A percentile compares a stretch with the other conserved stretches of the same genome.
phyloP scores from a whole-genome alignment of 2,888 invertebrate species.

The Suillia variegata region DNA sequence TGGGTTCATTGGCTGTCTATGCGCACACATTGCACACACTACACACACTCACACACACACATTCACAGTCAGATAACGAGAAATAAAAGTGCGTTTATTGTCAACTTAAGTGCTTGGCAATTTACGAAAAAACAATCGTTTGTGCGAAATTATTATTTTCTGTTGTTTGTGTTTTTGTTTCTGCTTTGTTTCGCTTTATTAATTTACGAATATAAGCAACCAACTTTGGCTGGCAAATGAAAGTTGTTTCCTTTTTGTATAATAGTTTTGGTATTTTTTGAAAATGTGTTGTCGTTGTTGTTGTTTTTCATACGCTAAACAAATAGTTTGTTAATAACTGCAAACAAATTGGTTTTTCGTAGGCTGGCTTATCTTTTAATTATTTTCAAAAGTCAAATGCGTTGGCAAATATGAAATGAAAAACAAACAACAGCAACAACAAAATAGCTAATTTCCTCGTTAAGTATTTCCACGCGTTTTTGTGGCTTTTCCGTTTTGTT shows the following conservation, averaged over 20 bases:
- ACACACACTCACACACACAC: no score
- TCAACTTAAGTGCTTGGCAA: slow-evolving; percentile 8
- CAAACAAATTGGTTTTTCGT: slow-evolving; percentile 13
- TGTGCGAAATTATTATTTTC: neutral
- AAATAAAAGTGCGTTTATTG: slow-evolving; percentile 10
- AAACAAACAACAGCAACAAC: neutral
- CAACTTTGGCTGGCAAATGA: slow-evolving; percentile 21
- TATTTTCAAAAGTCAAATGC: slow-evolving; percentile 4
- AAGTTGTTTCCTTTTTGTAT: slow-evolving; percentile 28
- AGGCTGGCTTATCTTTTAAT: slow-evolving; percentile 22
- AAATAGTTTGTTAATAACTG: slow-evolving; percentile 8
- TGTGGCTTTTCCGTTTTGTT: no score
- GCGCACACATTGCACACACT: no score
- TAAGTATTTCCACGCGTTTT: neutral
- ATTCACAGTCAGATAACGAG: no score
- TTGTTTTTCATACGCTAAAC: no score
- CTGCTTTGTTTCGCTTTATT: slow-evolving; percentile 3
- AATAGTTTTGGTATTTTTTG: slow-evolving; percentile 16
- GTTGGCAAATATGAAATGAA: no score
- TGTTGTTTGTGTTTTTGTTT: neutral
- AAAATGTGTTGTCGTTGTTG: neutral
- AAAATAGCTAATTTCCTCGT: slow-evolving; percentile 1
- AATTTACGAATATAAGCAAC: neutral
- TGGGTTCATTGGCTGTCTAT: no score
- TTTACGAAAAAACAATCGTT: slow-evolving; percentile 14